phyloP scores from a whole-genome alignment of 2,888 invertebrate species.

The Cryptocephalus primarius region DNA sequence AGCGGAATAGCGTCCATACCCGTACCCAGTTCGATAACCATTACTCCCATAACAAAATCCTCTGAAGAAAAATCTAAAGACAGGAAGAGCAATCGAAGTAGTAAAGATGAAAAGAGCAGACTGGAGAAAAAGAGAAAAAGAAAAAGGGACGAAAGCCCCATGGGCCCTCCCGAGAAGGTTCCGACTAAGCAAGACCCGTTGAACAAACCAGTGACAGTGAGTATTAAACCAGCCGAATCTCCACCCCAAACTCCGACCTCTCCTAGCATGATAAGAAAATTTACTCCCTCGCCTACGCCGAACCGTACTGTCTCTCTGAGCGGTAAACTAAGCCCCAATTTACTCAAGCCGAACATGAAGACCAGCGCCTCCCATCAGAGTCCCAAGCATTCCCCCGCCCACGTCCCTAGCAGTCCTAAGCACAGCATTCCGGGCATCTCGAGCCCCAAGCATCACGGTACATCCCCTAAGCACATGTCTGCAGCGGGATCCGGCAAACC shows the following conservation, averaged over 20 bases:
- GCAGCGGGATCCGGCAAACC: constrained; percentile 71
- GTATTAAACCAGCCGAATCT: constrained; percentile 56
- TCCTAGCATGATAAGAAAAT: constrained; percentile 56
- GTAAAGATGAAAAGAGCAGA: constrained; percentile 30
- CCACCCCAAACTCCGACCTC: constrained; percentile 41
- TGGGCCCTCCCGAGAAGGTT: constrained; percentile 76
- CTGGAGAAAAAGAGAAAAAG: constrained; percentile 62
- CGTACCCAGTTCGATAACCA: constrained; percentile 72
- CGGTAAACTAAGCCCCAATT: constrained; percentile 44
- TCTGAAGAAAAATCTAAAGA: constrained; percentile 19
- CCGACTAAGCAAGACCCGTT: constrained; percentile 53
- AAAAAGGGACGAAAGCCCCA: constrained; percentile 66
- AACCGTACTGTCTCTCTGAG: constrained; percentile 53
- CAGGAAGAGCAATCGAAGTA: constrained; percentile 19
- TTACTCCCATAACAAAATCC: constrained; percentile 65
- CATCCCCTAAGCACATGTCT: constrained; percentile 65
- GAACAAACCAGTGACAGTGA: constrained; percentile 61
- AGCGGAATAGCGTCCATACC: constrained; percentile 40
- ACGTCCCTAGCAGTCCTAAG: constrained; percentile 56
- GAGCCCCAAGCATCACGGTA: constrained; percentile 66
- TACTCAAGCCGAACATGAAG: constrained; percentile 44
- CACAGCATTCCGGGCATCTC: constrained; percentile 55
- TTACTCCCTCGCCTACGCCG: constrained; percentile 62
- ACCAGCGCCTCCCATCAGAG: constrained; percentile 48
- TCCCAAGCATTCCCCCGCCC: constrained; percentile 67